phyloP scores from a whole-genome alignment of 2,113 vertebrate genomes.

The Turnix velox region DNA sequence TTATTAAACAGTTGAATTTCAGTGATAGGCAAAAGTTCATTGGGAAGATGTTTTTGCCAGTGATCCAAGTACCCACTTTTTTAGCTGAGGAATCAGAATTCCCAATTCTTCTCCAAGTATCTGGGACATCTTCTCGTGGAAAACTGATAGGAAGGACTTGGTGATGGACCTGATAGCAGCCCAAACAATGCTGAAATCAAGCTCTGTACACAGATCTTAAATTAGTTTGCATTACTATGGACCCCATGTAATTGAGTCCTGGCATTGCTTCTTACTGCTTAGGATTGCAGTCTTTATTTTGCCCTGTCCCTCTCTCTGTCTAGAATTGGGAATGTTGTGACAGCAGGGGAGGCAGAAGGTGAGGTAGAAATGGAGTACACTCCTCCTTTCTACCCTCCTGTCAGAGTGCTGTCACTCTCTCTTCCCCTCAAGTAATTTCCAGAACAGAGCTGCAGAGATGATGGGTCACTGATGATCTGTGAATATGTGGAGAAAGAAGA shows the following conservation, averaged over 20 bases:
- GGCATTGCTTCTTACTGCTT: not conserved
- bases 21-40: not conserved
- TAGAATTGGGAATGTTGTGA: not conserved
- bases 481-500: not conserved
- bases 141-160: not conserved
- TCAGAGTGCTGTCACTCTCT: not conserved
- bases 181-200: not conserved
- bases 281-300: not conserved
- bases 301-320: not conserved
- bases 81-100: not conserved
- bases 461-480: rapidly evolving
- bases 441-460: not conserved
- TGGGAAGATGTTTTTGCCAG: not conserved
- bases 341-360: not conserved
- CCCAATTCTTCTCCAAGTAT: not conserved
- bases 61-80: not conserved
- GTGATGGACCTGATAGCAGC: not conserved
- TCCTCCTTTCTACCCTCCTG: not conserved
- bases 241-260: not conserved
- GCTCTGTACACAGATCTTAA: not conserved
- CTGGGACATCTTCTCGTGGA: not conserved
- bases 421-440: not conserved
- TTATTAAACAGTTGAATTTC: not conserved
- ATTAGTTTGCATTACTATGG: rapidly evolving
- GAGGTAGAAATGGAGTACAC: not conserved